Percentiles rank a stretch among this genome's conserved stretches.
Conservation (phyloP, 2,113 vertebrate genomes). For the Psettodes erumei region DNA sequence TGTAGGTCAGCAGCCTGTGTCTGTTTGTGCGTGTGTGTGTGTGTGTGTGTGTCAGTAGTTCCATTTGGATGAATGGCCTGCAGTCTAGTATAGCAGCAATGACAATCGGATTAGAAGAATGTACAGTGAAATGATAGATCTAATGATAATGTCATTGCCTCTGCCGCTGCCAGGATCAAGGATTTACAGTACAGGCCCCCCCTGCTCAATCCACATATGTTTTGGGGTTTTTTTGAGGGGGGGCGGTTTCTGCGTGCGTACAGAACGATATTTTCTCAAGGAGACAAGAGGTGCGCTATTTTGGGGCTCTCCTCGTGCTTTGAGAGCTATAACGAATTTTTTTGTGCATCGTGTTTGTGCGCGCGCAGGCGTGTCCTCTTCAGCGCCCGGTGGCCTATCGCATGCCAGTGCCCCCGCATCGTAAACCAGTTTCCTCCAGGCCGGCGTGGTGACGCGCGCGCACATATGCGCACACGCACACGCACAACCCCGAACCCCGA, state of each 20-base stretch:
- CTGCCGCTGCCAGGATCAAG: slow-evolving; percentile 48
- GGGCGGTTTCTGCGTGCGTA: slow-evolving; percentile 13
- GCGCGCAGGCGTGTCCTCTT: slow-evolving; percentile 22
- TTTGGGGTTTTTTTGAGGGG: too few relatives aligned
- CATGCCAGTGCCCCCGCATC: neutral
- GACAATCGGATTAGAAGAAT: slow-evolving; percentile 45
- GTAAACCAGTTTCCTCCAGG: slow-evolving; percentile 32
- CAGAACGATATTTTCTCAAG: slow-evolving; percentile 34
- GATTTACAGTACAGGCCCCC: slow-evolving; percentile 25
- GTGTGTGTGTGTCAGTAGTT: slow-evolving; percentile 53
- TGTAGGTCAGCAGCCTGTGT: slow-evolving; percentile 81
- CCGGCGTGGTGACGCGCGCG: neutral
- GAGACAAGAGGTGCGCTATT: slow-evolving; percentile 41
- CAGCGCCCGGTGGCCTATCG: slow-evolving; percentile 15
- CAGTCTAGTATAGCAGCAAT: slow-evolving; percentile 53
- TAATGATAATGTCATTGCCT: slow-evolving; percentile 60
- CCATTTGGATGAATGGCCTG: slow-evolving; percentile 61
- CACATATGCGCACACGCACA: neutral
- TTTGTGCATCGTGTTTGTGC: slow-evolving; percentile 10
- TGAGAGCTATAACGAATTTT: slow-evolving; percentile 39
- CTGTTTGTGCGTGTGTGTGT: slow-evolving; percentile 47
- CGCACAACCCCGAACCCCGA: slow-evolving; percentile 25
- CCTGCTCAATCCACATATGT: slow-evolving; percentile 7
- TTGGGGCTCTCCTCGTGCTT: slow-evolving; percentile 40
- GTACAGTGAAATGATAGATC: slow-evolving; percentile 47